Evolutionary conservation across 2,113 vertebrate species (phyloP).

Genomic region (Caranx ignobilis): DNA sequence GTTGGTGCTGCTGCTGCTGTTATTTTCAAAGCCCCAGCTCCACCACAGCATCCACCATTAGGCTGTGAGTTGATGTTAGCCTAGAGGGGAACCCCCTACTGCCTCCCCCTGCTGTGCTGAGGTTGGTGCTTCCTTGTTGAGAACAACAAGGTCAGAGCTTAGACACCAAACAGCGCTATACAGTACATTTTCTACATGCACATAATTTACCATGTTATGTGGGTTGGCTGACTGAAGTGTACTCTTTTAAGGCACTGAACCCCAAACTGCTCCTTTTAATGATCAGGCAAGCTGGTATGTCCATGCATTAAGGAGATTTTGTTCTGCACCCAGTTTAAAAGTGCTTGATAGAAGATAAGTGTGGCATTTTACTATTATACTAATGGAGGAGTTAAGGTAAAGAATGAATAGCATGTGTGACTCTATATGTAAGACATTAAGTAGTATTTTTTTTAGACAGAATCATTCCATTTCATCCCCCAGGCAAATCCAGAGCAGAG

Average conservation of each 20-base stretch:
- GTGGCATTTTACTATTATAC: no score
- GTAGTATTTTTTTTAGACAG: no score
- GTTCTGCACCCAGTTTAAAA: no score
- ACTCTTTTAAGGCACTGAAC: not conserved
- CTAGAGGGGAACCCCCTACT: not conserved
- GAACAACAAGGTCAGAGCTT: not conserved
- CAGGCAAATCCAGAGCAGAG: not conserved
- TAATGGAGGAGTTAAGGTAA: no score
- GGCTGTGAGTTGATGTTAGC: not conserved
- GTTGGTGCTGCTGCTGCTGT: not conserved
- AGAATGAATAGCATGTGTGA: no score
- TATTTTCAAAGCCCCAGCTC: not conserved
- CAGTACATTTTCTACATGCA: constrained; percentile 3
- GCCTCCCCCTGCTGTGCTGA: constrained; percentile 13
- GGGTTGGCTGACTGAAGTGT: not conserved
- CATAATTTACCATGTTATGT: not conserved
- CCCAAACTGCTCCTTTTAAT: not conserved
- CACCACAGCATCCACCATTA: not conserved
- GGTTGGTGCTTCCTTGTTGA: constrained; percentile 4
- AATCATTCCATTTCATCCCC: not conserved
- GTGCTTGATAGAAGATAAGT: no score
- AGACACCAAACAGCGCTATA: not conserved
- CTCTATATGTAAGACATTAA: no score
- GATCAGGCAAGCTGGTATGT: not conserved
- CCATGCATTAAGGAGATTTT: no score